Evolutionary conservation across 2,888 invertebrate species (phyloP).

Genomic region (Bursaphelenchus okinawaensis): DNA sequence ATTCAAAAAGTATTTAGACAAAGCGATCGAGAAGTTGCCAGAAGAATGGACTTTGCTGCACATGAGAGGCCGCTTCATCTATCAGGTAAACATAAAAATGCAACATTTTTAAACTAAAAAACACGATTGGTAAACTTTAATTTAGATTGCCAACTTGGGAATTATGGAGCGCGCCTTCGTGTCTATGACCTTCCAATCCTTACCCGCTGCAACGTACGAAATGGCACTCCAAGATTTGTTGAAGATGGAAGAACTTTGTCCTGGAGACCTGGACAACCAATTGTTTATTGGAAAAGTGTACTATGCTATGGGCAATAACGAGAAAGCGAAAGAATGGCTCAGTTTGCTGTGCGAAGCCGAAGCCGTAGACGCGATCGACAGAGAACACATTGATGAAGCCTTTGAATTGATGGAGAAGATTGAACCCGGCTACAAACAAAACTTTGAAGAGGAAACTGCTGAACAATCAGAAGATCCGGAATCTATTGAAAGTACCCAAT

Average conservation of each 20-base stretch:
- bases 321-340: conserved; percentile 6
- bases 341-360: background rate
- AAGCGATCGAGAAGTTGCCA: conserved; percentile 12
- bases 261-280: conserved; percentile 13
- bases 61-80: conserved; percentile 15
- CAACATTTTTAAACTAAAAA: background rate
- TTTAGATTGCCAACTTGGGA: conserved; percentile 5
- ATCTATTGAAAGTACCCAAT: too few relatives aligned
- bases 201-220: conserved; percentile 12
- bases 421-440: background rate
- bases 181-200: conserved; percentile 4
- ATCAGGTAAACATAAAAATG: background rate
- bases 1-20: conserved; percentile 15
- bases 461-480: too few relatives aligned
- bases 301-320: conserved; percentile 6
- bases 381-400: conserved; percentile 72
- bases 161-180: conserved; percentile 11
- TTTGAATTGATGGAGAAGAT: conserved; percentile 68
- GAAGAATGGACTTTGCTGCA: conserved; percentile 8
- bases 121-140: background rate
- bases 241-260: conserved; percentile 4
- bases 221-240: conserved; percentile 16
- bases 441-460: too few relatives aligned
- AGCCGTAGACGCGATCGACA: conserved; percentile 4
- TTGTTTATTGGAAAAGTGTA: conserved; percentile 13